phyloP scores from a whole-genome alignment of 2,113 vertebrate species.

The Lethenteron reissneri region DNA sequence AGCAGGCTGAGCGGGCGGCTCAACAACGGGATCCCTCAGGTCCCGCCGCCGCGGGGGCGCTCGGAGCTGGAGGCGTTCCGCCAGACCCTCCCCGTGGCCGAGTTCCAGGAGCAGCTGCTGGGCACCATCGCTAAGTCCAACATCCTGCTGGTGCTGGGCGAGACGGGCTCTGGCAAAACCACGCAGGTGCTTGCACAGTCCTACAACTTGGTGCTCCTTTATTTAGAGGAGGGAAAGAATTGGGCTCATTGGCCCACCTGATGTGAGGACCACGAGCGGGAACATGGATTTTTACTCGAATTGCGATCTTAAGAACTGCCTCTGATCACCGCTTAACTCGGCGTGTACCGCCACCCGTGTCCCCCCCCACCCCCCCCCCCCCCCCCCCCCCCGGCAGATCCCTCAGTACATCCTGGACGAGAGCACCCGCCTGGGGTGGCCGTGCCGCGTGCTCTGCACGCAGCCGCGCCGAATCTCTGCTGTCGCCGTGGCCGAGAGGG shows the following conservation, averaged over 20 bases:
- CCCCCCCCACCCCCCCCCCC: no score
- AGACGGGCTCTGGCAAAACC: constrained; percentile 90
- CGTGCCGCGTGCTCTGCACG: constrained; percentile 78
- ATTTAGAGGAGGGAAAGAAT: background rate
- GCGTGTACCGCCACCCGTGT: background rate
- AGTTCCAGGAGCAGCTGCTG: constrained; percentile 54
- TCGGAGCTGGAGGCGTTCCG: constrained; percentile 62
- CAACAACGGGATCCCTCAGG: constrained; percentile 48
- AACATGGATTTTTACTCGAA: background rate
- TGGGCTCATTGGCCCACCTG: background rate
- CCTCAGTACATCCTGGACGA: constrained; percentile 86
- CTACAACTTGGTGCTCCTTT: background rate
- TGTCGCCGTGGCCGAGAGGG: constrained; percentile 69
- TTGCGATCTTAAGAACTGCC: background rate
- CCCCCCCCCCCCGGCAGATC: constrained; percentile 32
- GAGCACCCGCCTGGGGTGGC: constrained; percentile 32
- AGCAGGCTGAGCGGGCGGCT: constrained; percentile 43
- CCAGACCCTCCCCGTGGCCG: constrained; percentile 44
- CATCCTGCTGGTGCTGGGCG: constrained; percentile 63
- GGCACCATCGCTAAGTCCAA: constrained; percentile 49
- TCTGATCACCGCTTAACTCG: background rate
- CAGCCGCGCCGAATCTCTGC: constrained; percentile 69
- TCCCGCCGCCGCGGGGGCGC: constrained; percentile 36
- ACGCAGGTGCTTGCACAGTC: constrained; percentile 45
- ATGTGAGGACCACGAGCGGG: background rate